Conservation (phyloP, 2,113 vertebrate genomes). For the Malurus cyaneus region DNA sequence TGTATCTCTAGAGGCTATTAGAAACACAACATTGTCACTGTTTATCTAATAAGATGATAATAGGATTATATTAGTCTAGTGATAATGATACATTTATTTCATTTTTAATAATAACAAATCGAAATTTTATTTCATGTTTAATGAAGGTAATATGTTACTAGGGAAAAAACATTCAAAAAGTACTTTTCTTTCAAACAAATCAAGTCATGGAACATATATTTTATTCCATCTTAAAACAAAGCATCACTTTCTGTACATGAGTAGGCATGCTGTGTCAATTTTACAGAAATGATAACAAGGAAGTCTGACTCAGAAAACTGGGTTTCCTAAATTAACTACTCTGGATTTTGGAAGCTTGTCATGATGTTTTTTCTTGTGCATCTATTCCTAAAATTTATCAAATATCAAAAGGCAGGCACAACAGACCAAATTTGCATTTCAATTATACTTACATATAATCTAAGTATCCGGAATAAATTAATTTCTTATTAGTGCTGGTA, state of each 20-base stretch:
- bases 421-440: not conserved
- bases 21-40: slow-evolving; percentile 38
- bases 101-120: slow-evolving; percentile 6
- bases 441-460: not conserved
- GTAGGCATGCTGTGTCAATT: not conserved
- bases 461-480: not conserved
- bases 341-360: not conserved
- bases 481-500: not conserved
- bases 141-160: not conserved
- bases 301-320: not conserved
- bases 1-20: slow-evolving; percentile 34
- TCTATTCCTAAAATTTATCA: not conserved
- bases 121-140: not conserved
- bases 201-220: not conserved
- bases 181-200: not conserved
- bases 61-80: slow-evolving; percentile 20
- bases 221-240: not conserved
- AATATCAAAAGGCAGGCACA: not conserved
- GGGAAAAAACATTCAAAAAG: not conserved
- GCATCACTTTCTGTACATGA: not conserved
- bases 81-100: not conserved
- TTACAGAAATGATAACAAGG: not conserved
- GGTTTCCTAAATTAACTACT: not conserved
- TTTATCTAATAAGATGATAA: slow-evolving; percentile 55
- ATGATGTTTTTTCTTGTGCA: not conserved